Evolutionary conservation across 2,797 vertebrate species (phyloP), one percentile per base, ranked within the genome.

Genomic region (Scleropages formosus): DNA sequence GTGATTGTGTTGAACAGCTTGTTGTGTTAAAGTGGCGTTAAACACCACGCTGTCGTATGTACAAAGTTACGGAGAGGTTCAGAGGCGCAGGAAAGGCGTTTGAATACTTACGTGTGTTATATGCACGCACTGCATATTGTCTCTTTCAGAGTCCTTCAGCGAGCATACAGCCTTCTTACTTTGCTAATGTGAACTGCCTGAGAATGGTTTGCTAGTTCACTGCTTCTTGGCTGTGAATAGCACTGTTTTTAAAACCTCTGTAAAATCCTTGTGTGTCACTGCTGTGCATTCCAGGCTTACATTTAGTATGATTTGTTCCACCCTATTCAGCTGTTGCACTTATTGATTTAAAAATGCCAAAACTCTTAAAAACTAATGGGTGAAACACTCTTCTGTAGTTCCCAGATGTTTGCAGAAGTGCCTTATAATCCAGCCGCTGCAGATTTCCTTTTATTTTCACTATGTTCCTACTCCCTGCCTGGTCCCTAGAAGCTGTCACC

Each of bases 391-490:
- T 79, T 75, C 77, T 73, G 79, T 75, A 73, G 78, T 74, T 78
- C 80, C 83, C 90, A 90, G 89, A 85, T 91, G 89, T 91, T 91
- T 91, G 85, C 88, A 91, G 87, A 85, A 88, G 86, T 89, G 87
- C 85, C 86, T 90, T 89, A 86, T 90, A 90, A 88, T 88, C 88
- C 89, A 91, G 89, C 90, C 90, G 87, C 84, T 82, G 85, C 74
- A 78, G 74, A 8, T 26, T 76, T 81, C 75, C 84, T 82, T 83
- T 84, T 76, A 75, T 78, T 78, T 79, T 85, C 84, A 79, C 53
- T 78, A 80, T 82, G 82, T 81, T 83, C 85, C 80, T 84, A 80
- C 84, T 86, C 82, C 82, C 76, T 81, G 73, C 82, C 83, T 78
- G 77, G 82, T 88, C 86, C 84, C 83, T 85, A 83, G 47, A 88